Percentiles rank a stretch among this genome's conserved stretches.
phyloP scores from a whole-genome alignment of 2,888 invertebrate species.

The Diarsia brunnea region DNA sequence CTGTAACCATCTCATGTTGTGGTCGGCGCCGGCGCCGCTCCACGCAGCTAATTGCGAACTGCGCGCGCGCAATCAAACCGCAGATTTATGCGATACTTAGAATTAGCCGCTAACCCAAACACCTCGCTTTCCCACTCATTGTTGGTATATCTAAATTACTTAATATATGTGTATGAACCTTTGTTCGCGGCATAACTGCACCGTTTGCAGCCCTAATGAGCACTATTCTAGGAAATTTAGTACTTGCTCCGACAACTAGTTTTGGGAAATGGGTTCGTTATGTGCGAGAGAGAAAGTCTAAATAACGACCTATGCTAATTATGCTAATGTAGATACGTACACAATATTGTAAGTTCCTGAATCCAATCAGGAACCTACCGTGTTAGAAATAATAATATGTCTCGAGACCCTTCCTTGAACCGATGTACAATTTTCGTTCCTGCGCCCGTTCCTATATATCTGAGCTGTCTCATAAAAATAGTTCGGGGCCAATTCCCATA shows the following conservation, averaged over 20 bases:
- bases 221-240: slow-evolving; percentile 56
- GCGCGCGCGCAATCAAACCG: slow-evolving; percentile 70
- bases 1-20: slow-evolving; percentile 9
- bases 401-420: slow-evolving; percentile 22
- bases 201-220: slow-evolving; percentile 53
- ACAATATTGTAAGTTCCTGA: slow-evolving; percentile 43
- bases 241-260: slow-evolving; percentile 44
- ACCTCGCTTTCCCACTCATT: slow-evolving; percentile 61
- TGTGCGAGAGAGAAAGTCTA: slow-evolving; percentile 53
- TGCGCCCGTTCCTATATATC: slow-evolving; percentile 29
- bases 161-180: slow-evolving; percentile 50
- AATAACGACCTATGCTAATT: slow-evolving; percentile 57
- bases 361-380: slow-evolving; percentile 31
- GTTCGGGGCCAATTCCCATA: slow-evolving; percentile 45
- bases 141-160: slow-evolving; percentile 57
- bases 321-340: slow-evolving; percentile 44
- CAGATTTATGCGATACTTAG: slow-evolving; percentile 72
- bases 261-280: slow-evolving; percentile 61
- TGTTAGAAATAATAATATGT: slow-evolving; percentile 13
- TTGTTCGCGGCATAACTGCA: slow-evolving; percentile 58
- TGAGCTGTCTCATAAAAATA: slow-evolving; percentile 53
- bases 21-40: slow-evolving; percentile 63
- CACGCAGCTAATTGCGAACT: slow-evolving; percentile 70
- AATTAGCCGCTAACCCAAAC: slow-evolving; percentile 68
- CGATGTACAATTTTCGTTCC: slow-evolving; percentile 2